A percentile compares a stretch with the other conserved stretches of the same genome.
These are phyloP conservation scores for Steatornis caripensis DNA, from an alignment of 2,113 vertebrate species.

Conservation along the genomic window DNA sequence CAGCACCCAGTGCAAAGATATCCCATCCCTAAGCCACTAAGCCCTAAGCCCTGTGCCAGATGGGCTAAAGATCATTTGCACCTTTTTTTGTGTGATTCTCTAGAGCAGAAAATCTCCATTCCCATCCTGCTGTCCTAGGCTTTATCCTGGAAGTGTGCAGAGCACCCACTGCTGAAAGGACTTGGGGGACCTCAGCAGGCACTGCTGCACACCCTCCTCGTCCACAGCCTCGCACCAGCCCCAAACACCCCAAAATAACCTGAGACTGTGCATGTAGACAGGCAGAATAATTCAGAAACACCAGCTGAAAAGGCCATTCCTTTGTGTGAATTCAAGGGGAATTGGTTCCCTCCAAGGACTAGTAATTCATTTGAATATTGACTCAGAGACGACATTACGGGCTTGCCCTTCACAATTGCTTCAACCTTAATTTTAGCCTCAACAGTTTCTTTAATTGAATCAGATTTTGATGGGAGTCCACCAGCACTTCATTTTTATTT, in stretches of 20 bases:
- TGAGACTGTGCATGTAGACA: neutral
- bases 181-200: neutral
- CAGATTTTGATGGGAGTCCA: neutral
- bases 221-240: neutral
- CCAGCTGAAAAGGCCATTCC: neutral
- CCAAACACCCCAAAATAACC: neutral
- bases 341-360: neutral
- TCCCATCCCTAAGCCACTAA: neutral
- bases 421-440: neutral
- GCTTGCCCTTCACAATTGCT: neutral
- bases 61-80: neutral
- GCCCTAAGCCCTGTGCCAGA: neutral
- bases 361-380: neutral
- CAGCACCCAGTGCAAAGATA: neutral
- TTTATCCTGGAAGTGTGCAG: neutral
- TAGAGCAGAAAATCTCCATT: neutral
- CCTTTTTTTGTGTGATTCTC: neutral
- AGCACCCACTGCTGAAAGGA: neutral
- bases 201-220: neutral
- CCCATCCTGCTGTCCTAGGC: neutral
- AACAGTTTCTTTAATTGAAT: constrained; percentile 5
- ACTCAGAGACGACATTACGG: neutral
- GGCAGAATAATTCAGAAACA: neutral
- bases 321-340: neutral
- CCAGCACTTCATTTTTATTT: constrained; percentile 30